Evolutionary conservation across 2,888 invertebrate genomes (phyloP), one percentile per base, ranked within the genome.

Genomic region (Slavum lentiscoides): DNA sequence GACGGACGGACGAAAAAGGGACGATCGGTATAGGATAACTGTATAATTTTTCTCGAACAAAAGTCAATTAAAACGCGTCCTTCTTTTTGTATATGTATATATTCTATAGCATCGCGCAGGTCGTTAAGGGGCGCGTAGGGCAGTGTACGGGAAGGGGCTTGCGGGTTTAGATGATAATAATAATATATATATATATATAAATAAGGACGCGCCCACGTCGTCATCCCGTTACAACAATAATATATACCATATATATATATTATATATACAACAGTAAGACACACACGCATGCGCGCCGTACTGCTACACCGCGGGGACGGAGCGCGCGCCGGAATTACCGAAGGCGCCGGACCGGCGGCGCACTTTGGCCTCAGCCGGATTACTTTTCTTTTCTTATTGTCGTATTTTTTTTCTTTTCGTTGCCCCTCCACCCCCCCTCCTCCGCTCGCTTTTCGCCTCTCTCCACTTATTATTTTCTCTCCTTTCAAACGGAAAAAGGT

Each of bases 301-400:
- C 61, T 30, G 30, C 4, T 2, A 2, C 30, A 30, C 30, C 30
- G 53, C 68, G 61, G 77, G 77, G 69, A 70, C 39, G 62, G 49
- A 59, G 80, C 64, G 70, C 80, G 80, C 80, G 80, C 43, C 55
- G 62, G 80, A 80, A 80, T 80, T 80, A 80, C 80, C 49, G 70
- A 80, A 80, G 80, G 80, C 80, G 80, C 80, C 80, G 70, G 80
- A 80, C 80, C 80, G 80, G 80, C 80, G 80, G 80, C 80, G 80
- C 80, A 80, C 80, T 80, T 80, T 80, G 80, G 80, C 80, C 80
- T 80, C 80, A 39, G 80, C 80, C 72, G 80, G 80, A 80, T 80
- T 80, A 80, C 70, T 80, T 80, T 80, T 80, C 64, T 80, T 80
- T 80, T 80, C 70, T 72, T 80, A 70, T 68, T 49, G 19, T 23